Evolutionary conservation across 2,797 vertebrate genomes (phyloP).

Genomic region (Gymnopithys bicolor): DNA sequence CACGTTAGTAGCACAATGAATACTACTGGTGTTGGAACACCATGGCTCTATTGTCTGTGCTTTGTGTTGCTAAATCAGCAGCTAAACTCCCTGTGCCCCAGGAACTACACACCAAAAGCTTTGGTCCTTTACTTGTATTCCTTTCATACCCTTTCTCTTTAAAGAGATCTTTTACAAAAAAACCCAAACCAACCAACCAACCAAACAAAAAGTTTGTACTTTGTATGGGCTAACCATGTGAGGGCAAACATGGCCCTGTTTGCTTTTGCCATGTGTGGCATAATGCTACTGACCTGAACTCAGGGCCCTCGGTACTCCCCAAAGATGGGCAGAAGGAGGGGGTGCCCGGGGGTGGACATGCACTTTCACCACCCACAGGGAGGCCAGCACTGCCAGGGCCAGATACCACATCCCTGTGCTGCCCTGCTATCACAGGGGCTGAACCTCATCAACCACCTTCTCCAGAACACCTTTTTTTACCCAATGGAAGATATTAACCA

Average conservation of each 20-base stretch:
- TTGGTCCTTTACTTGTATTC: not conserved
- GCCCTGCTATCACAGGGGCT: not conserved
- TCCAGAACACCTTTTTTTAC: not conserved
- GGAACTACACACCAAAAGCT: not conserved
- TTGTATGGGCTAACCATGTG: not conserved
- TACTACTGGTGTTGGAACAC: not conserved
- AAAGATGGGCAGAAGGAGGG: not conserved
- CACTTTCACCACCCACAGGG: fast-evolving
- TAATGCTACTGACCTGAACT: not conserved
- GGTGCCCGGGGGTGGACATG: fast-evolving
- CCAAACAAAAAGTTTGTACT: not conserved
- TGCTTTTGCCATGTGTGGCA: fast-evolving
- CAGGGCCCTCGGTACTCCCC: fast-evolving
- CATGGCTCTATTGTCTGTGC: not conserved
- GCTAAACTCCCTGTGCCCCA: not conserved
- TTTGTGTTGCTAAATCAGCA: not conserved
- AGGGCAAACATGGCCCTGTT: not conserved
- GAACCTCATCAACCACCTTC: not conserved
- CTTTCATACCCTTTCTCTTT: not conserved
- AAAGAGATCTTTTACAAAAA: not conserved
- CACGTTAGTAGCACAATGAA: not conserved
- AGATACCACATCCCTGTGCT: fast-evolving
- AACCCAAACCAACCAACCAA: no score
- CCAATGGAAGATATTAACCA: not conserved
- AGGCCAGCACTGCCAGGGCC: not conserved